Conservation (phyloP, 2,888 invertebrate genomes). For the Mimumesa dahlbomi region DNA sequence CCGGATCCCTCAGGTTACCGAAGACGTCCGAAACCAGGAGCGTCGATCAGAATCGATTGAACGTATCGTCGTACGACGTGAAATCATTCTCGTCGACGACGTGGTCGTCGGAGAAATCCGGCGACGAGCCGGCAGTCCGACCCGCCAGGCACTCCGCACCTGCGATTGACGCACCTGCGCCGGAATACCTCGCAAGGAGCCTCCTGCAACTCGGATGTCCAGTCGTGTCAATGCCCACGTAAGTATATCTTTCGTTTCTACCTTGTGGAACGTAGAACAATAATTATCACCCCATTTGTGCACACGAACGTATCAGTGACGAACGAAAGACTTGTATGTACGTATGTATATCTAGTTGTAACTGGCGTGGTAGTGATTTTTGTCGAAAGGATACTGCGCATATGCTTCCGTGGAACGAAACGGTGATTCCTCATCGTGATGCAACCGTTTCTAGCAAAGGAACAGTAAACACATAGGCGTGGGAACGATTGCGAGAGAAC, state of each 20-base stretch:
- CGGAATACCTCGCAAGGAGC: conserved; percentile 74
- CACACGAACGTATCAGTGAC: no score
- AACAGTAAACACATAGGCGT: no score
- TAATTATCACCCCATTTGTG: no score
- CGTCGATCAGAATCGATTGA: conserved; percentile 52
- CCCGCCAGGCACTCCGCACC: conserved; percentile 69
- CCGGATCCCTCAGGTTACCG: conserved; percentile 68
- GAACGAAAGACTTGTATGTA: no score
- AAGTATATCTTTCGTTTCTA: no score
- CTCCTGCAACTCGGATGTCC: conserved; percentile 77
- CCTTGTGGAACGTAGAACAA: no score
- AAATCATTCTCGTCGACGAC: conserved; percentile 32
- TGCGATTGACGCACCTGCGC: conserved; percentile 70
- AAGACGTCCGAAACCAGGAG: conserved; percentile 45
- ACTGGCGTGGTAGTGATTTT: neutral
- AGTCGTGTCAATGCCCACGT: conserved; percentile 75
- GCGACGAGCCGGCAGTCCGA: conserved; percentile 43
- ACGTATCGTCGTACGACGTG: conserved; percentile 46
- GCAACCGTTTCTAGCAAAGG: no score
- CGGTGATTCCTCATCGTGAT: neutral
- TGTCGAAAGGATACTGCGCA: neutral
- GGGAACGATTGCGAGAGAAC: no score
- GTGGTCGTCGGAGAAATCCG: conserved; percentile 32
- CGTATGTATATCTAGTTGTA: no score
- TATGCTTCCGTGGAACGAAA: neutral